Evolutionary conservation across 1,140 invertebrate species (phyloP).

Genomic region (Drosophila lini): DNA sequence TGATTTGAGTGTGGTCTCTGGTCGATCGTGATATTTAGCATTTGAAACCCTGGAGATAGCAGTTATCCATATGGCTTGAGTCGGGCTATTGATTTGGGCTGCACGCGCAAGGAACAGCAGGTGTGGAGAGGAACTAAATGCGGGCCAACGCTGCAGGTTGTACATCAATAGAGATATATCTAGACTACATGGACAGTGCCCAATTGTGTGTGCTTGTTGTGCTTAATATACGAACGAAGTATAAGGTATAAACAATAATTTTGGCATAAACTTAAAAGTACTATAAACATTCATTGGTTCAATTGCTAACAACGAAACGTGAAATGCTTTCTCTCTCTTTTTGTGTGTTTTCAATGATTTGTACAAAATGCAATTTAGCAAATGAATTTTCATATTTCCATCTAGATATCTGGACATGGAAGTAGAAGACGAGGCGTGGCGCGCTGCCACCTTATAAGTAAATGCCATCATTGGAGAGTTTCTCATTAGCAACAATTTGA

Average conservation of each 20-base stretch:
- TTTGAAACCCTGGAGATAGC: slow-evolving; percentile 74
- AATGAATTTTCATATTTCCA: slow-evolving; percentile 18
- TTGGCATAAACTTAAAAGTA: slow-evolving; percentile 74
- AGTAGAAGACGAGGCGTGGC: slow-evolving; percentile 53
- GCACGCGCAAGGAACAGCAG: slow-evolving; percentile 39
- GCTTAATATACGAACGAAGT: slow-evolving; percentile 66
- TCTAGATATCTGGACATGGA: slow-evolving; percentile 51
- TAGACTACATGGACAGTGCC: slow-evolving; percentile 62
- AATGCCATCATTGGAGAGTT: slow-evolving; percentile 78
- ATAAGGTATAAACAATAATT: slow-evolving; percentile 48
- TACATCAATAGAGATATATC: slow-evolving; percentile 40
- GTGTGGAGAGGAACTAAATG: slow-evolving; percentile 66
- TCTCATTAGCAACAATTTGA: slow-evolving; percentile 57
- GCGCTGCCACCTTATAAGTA: slow-evolving; percentile 54
- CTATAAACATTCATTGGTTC: slow-evolving; percentile 64
- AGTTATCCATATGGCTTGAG: slow-evolving; percentile 55
- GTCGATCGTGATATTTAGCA: slow-evolving; percentile 24
- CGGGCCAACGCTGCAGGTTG: slow-evolving; percentile 44
- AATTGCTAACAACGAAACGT: slow-evolving; percentile 49
- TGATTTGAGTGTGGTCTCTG: slow-evolving; percentile 9
- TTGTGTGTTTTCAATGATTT: slow-evolving; percentile 42
- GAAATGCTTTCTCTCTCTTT: slow-evolving; percentile 28
- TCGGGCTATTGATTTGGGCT: slow-evolving; percentile 56
- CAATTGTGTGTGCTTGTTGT: slow-evolving; percentile 53
- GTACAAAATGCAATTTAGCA: slow-evolving; percentile 67